Evolutionary conservation across 2,888 invertebrate species (phyloP).

Genomic region (Bimastos eiseni): DNA sequence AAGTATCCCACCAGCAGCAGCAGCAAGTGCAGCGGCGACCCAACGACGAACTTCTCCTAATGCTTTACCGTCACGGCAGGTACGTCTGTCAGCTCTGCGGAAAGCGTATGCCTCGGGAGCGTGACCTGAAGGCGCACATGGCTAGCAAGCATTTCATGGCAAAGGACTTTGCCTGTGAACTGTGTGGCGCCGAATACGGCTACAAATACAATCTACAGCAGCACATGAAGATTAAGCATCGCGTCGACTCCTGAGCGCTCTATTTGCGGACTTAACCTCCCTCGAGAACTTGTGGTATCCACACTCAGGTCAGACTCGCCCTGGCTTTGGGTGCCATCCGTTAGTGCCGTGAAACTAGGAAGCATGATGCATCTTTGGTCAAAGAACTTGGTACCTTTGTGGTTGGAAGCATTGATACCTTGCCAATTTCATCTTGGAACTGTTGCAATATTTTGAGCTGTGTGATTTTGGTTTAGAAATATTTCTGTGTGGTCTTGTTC

Average conservation of each 20-base stretch:
- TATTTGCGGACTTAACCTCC: not conserved
- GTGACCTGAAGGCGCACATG: slow-evolving; percentile 33
- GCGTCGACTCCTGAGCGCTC: not conserved
- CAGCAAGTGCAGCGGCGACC: not conserved
- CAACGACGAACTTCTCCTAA: not conserved
- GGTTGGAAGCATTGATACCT: not conserved
- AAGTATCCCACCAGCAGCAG: too few species aligned
- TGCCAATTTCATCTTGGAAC: not conserved
- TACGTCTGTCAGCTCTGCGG: slow-evolving; percentile 32
- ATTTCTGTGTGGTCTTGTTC: not conserved
- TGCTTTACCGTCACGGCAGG: slow-evolving; percentile 17
- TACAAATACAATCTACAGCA: slow-evolving; percentile 25
- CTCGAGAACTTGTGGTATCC: not conserved
- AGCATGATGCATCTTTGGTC: not conserved
- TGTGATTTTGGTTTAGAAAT: not conserved
- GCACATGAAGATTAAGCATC: slow-evolving; percentile 31
- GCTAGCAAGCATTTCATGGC: slow-evolving; percentile 34
- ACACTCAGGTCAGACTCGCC: not conserved
- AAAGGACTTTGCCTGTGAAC: slow-evolving; percentile 25
- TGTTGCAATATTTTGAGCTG: not conserved
- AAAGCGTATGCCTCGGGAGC: slow-evolving; percentile 25
- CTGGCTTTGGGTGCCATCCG: not conserved
- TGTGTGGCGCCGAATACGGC: slow-evolving; percentile 28
- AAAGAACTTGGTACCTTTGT: not conserved
- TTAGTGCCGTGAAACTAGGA: not conserved